phyloP scores from a whole-genome alignment of 1,140 invertebrate genomes.

The Archivesica marissinica region DNA sequence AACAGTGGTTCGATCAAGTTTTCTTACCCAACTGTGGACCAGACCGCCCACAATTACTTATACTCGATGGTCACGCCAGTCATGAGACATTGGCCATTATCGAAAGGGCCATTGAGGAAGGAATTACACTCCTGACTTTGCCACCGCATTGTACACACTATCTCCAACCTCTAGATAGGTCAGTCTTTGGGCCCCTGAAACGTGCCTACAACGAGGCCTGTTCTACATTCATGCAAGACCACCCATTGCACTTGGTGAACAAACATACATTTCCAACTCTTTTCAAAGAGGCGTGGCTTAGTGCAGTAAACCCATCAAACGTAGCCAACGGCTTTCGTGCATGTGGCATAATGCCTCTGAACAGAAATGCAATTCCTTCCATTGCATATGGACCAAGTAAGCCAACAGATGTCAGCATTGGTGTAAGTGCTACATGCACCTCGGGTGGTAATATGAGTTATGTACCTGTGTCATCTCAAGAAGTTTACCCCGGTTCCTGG shows the following conservation, averaged over 20 bases:
- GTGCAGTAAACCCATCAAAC: not conserved
- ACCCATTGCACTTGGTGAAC: not conserved
- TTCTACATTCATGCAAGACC: constrained; percentile 19
- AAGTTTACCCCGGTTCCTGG: too few species aligned
- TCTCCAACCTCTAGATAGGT: constrained; percentile 14
- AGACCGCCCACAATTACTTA: constrained; percentile 59
- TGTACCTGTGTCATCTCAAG: too few species aligned
- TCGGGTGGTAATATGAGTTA: too few species aligned
- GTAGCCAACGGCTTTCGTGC: constrained; percentile 10
- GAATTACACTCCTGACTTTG: constrained; percentile 66
- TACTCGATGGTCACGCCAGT: constrained; percentile 67
- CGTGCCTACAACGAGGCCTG: constrained; percentile 10
- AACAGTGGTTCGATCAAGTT: constrained; percentile 63
- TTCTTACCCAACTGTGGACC: constrained; percentile 59
- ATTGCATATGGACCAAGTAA: constrained; percentile 15
- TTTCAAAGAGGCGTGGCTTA: constrained; percentile 5
- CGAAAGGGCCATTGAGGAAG: constrained; percentile 53
- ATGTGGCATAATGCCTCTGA: constrained; percentile 25
- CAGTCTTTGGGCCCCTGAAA: constrained; percentile 36
- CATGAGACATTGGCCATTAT: constrained; percentile 61
- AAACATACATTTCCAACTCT: constrained; percentile 13
- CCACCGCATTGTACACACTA: constrained; percentile 69
- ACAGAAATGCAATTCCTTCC: constrained; percentile 3
- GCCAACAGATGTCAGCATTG: constrained; percentile 15
- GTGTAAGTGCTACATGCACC: not conserved